Base-by-base conservation (phyloP, 2,113 vertebrate genomes). In the Euleptes europaea region DNA sequence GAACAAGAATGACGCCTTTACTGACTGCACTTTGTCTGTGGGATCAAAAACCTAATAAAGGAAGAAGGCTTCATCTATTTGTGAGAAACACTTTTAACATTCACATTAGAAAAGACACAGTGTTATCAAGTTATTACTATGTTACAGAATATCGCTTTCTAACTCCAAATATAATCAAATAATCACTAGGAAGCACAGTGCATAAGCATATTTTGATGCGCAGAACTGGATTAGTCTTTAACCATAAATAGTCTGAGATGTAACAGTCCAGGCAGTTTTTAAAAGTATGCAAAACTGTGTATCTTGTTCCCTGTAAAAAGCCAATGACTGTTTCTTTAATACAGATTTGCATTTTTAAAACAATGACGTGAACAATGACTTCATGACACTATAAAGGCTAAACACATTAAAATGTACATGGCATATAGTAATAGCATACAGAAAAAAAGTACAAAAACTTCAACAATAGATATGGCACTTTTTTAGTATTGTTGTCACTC, bases 11-110 rank as follows among this genome's bases (percentile, higher is more conserved):
- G 93, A 95, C 93, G 90, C 93, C 90, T 95, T 77, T 90, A 94
- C 94, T 10, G 74, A 35, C 92, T 94, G 88, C 2, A 9, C 83
- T 94, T 85, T 89, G 78, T 92, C 90, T 92, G 81, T 94, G 87
- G 92, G 88, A 92, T 89, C 86, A 92, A 89, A 89, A 87, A 96
- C 93, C 93, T 96, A 96, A 96, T 96, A 96, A 96, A 96, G 84
- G 84, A 15, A 94, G 86, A 91, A 91, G 90, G 92, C 89, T 94
- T 90, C 92, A 94, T 94, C 88, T 93, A 85, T 90, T 93, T 1
- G 71, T 91, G 93, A 88, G 86, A 91, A 86, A 92, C 92, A 87
- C 75, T 66, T 73, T 87, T 77, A 90, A 91, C 92, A 89, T 92
- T 95, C 94, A 90, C 91, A 71, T 94, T 95, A 93, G 71, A 93